These are phyloP conservation scores for Campylomormyrus numenius DNA, from an alignment of 2,113 vertebrate species.

Conservation along the genomic window DNA sequence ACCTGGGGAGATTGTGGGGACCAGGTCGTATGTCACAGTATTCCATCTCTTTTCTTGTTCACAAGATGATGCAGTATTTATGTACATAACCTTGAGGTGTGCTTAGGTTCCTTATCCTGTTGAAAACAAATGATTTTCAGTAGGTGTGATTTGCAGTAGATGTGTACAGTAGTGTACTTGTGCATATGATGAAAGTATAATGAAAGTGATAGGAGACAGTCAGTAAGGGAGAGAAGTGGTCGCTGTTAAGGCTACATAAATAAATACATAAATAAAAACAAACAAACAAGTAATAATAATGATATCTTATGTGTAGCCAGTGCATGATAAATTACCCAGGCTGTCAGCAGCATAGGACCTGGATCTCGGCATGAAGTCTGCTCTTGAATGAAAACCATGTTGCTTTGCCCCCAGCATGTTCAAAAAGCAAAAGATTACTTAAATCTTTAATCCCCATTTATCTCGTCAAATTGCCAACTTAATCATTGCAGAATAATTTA, in stretches of 20 bases:
- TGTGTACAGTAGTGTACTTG: too few relatives aligned
- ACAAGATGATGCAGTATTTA: background rate
- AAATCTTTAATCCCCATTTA: constrained; percentile 38
- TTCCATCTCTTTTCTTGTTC: background rate
- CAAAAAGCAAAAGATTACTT: constrained; percentile 45
- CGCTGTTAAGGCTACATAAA: constrained; percentile 55
- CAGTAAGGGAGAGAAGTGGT: constrained; percentile 36
- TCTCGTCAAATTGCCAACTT: constrained; percentile 34
- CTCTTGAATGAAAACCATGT: constrained; percentile 52
- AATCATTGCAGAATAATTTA: constrained; percentile 32
- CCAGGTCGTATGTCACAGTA: background rate
- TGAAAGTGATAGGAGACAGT: constrained; percentile 31
- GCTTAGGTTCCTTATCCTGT: background rate
- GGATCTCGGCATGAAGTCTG: constrained; percentile 47
- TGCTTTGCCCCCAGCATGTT: constrained; percentile 40
- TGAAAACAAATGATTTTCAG: background rate
- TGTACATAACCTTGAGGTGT: background rate
- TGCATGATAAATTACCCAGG: constrained; percentile 55
- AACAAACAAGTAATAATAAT: constrained; percentile 41
- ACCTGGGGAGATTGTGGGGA: background rate
- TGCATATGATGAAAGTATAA: constrained; percentile 23
- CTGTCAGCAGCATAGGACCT: constrained; percentile 33
- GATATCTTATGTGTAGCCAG: constrained; percentile 43
- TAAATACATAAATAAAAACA: constrained; percentile 47
- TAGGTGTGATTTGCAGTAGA: background rate